phyloP scores from a whole-genome alignment of 1,140 invertebrate genomes.

The Meloidogyne hapla region DNA sequence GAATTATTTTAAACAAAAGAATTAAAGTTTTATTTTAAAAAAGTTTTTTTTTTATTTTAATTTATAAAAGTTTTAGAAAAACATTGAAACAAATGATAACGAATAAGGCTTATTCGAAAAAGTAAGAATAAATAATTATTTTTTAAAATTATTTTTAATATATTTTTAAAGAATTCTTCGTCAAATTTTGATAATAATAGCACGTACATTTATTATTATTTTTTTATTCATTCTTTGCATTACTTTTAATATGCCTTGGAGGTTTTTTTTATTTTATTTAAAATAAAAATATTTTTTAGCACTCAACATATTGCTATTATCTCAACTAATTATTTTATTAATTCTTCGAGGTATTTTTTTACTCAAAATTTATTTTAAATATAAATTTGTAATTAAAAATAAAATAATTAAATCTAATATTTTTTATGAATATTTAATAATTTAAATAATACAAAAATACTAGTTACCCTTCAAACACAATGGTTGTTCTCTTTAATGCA shows the following conservation, averaged over 20 bases:
- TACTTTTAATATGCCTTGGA: slow-evolving; percentile 35
- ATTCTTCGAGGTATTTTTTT: slow-evolving; percentile 32
- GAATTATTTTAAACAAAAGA: too few relatives aligned
- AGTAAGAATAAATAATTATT: background rate
- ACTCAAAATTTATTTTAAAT: too few relatives aligned
- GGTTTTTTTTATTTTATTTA: background rate
- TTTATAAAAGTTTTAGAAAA: background rate
- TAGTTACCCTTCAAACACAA: slow-evolving; percentile 53
- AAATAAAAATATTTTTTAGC: background rate
- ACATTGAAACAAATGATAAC: background rate
- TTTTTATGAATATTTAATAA: background rate
- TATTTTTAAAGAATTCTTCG: background rate
- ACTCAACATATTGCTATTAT: slow-evolving; percentile 46
- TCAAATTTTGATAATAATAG: background rate
- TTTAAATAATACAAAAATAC: slow-evolving; percentile 18
- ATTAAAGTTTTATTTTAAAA: background rate
- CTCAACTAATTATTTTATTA: slow-evolving; percentile 44
- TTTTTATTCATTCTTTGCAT: slow-evolving; percentile 31
- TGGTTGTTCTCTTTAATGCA: slow-evolving; percentile 56
- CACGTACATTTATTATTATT: background rate
- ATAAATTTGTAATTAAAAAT: too few relatives aligned
- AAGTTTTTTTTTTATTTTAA: background rate
- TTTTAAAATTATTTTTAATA: background rate
- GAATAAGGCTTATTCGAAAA: background rate
- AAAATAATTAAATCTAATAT: too few relatives aligned